Conservation (phyloP, 2,113 vertebrate genomes). For the Neopipo cinnamomea region DNA sequence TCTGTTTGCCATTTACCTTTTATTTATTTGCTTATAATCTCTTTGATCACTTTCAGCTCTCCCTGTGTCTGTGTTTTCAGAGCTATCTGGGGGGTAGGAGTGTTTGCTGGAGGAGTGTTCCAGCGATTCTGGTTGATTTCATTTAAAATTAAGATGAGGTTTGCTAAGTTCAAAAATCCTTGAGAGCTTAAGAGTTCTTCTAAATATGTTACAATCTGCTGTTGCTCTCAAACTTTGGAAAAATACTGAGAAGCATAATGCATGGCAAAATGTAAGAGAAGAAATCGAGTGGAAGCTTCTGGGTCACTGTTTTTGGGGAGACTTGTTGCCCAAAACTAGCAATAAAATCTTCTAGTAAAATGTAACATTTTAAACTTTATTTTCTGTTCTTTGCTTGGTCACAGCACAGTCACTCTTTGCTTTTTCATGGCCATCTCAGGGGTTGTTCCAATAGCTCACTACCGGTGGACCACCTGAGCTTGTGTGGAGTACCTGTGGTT, state of each 20-base stretch:
- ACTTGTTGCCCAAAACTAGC: not conserved
- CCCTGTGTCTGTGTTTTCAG: not conserved
- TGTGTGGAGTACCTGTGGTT: not conserved
- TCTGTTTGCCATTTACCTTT: not conserved
- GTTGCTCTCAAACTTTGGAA: not conserved
- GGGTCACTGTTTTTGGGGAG: not conserved
- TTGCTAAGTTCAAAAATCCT: not conserved
- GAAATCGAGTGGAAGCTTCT: not conserved
- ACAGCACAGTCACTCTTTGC: not conserved
- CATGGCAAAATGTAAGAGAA: not conserved
- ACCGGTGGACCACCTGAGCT: not conserved
- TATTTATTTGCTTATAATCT: not conserved
- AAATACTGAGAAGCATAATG: not conserved
- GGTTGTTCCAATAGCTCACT: not conserved
- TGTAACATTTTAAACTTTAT: not conserved
- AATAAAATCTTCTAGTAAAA: not conserved
- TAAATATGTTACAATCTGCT: not conserved
- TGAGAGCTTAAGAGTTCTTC: not conserved
- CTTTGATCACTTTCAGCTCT: not conserved
- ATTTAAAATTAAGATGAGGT: slow-evolving; percentile 32
- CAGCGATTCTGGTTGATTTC: not conserved
- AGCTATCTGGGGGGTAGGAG: not conserved
- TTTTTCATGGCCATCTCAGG: not conserved
- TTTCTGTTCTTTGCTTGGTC: not conserved
- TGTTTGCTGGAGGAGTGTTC: slow-evolving; percentile 19